These are phyloP conservation scores for Caenorhabditis imperialis DNA, from an alignment of 2,888 invertebrate genomes.

Conservation along the genomic window DNA sequence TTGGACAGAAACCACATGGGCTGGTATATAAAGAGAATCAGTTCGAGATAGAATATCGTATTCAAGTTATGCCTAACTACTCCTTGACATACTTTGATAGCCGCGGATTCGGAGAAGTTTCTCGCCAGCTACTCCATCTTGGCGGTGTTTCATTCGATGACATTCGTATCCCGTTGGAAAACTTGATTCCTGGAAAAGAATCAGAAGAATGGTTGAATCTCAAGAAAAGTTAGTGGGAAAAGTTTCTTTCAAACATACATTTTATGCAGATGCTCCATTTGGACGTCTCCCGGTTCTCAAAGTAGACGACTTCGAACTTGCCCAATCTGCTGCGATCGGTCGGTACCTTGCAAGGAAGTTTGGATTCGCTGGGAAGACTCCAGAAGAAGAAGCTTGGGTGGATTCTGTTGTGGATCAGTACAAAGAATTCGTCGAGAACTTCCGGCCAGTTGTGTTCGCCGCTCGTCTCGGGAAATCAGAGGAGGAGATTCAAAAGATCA, in stretches of 20 bases:
- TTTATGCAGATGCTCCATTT: slow-evolving; percentile 27
- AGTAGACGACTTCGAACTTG: slow-evolving; percentile 38
- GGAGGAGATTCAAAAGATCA: slow-evolving; percentile 29
- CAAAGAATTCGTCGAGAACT: slow-evolving; percentile 31
- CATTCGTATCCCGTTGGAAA: background rate
- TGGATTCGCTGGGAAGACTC: slow-evolving; percentile 46
- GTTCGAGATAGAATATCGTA: background rate
- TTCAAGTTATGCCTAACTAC: slow-evolving; percentile 10
- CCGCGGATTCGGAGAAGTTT: slow-evolving; percentile 8
- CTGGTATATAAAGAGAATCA: background rate
- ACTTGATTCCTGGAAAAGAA: background rate
- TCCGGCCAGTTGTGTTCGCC: slow-evolving; percentile 11
- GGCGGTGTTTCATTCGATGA: slow-evolving; percentile 12
- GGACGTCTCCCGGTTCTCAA: slow-evolving; percentile 31
- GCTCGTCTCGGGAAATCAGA: slow-evolving; percentile 18
- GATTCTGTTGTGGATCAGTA: slow-evolving; percentile 46
- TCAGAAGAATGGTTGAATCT: slow-evolving; percentile 2
- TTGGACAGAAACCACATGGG: no score
- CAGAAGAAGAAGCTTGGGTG: slow-evolving; percentile 44
- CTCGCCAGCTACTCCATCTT: slow-evolving; percentile 7
- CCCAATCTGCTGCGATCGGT: slow-evolving; percentile 33
- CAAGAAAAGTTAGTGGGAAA: slow-evolving; percentile 11
- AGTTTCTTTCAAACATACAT: no score
- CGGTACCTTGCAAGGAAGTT: slow-evolving; percentile 41
- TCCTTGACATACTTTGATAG: slow-evolving; percentile 11